Percentiles rank a stretch among this genome's conserved stretches.
Evolutionary conservation across 1,140 invertebrate genomes (phyloP).

Genomic region (Drosophila miranda): DNA sequence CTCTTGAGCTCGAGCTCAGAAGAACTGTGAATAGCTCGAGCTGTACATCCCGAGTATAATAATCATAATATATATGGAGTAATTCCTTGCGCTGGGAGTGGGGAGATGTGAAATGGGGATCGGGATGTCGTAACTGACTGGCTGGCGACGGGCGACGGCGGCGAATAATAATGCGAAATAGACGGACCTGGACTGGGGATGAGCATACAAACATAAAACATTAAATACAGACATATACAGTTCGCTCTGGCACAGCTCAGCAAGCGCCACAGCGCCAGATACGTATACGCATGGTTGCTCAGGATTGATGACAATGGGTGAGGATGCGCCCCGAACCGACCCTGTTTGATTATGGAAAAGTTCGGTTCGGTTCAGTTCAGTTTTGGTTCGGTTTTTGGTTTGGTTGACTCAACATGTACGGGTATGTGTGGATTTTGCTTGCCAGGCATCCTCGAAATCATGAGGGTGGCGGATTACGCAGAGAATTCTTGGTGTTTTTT

Average conservation of each 20-base stretch:
- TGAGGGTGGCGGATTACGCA: slow-evolving; percentile 68
- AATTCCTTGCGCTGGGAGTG: slow-evolving; percentile 74
- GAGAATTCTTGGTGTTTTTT: slow-evolving; percentile 46
- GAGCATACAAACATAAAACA: slow-evolving; percentile 79
- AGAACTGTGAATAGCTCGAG: slow-evolving; percentile 1
- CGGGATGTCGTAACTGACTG: slow-evolving; percentile 11
- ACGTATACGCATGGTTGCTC: slow-evolving; percentile 76
- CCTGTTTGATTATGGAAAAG: slow-evolving; percentile 60
- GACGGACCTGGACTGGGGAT: slow-evolving; percentile 57
- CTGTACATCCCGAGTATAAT: slow-evolving; percentile 39
- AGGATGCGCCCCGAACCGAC: slow-evolving; percentile 47
- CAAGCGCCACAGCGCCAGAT: slow-evolving; percentile 45
- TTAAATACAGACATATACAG: slow-evolving; percentile 78
- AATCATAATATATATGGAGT: slow-evolving; percentile 78
- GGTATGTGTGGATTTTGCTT: slow-evolving; percentile 52
- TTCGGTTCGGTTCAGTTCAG: slow-evolving; percentile 32
- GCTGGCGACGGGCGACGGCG: slow-evolving; percentile 49
- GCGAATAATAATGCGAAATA: slow-evolving; percentile 78
- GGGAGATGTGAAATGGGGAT: neutral
- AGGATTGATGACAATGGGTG: slow-evolving; percentile 73
- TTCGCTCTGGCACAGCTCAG: slow-evolving; percentile 4
- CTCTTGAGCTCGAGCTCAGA: neutral
- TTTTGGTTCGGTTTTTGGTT: slow-evolving; percentile 42
- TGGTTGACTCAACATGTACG: slow-evolving; percentile 68
- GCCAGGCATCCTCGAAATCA: slow-evolving; percentile 34